A percentile compares a stretch with the other conserved stretches of the same genome.
phyloP scores from a whole-genome alignment of 2,797 vertebrate species.

The Heteromormyrus szaboi region DNA sequence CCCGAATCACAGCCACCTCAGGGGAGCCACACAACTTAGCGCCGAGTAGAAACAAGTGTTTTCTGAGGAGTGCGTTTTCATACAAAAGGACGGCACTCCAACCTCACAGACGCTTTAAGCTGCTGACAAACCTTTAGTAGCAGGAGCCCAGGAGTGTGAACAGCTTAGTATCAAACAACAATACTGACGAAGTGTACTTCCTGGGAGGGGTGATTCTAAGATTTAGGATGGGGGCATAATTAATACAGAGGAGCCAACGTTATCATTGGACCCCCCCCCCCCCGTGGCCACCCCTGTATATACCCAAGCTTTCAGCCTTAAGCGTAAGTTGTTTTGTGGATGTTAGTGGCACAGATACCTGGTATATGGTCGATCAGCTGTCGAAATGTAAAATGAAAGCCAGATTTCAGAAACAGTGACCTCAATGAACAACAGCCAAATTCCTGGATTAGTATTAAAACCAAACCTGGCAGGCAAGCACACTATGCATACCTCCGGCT shows the following conservation, averaged over 20 bases:
- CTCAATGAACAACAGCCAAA: not conserved
- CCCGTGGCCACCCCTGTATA: not conserved
- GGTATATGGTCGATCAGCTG: not conserved
- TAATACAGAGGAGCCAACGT: not conserved
- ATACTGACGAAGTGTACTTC: not conserved
- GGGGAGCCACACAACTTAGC: not conserved
- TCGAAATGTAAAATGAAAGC: not conserved
- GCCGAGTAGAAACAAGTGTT: not conserved
- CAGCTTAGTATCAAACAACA: not conserved
- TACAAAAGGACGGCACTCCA: not conserved
- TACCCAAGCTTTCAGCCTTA: not conserved
- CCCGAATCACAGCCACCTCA: not conserved
- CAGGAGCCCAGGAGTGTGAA: not conserved
- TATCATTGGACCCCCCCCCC: not conserved
- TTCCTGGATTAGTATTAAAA: constrained; percentile 5
- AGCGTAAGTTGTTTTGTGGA: not conserved
- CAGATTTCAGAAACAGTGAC: not conserved
- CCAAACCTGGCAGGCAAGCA: not conserved
- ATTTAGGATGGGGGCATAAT: not conserved
- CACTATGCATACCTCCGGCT: not conserved
- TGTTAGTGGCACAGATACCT: not conserved
- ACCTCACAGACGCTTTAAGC: not conserved
- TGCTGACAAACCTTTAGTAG: not conserved
- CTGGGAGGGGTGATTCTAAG: not conserved
- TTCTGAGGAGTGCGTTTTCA: not conserved